These are phyloP conservation scores for Atta cephalotes DNA, from an alignment of 1,140 invertebrate genomes.

Conservation along the genomic window DNA sequence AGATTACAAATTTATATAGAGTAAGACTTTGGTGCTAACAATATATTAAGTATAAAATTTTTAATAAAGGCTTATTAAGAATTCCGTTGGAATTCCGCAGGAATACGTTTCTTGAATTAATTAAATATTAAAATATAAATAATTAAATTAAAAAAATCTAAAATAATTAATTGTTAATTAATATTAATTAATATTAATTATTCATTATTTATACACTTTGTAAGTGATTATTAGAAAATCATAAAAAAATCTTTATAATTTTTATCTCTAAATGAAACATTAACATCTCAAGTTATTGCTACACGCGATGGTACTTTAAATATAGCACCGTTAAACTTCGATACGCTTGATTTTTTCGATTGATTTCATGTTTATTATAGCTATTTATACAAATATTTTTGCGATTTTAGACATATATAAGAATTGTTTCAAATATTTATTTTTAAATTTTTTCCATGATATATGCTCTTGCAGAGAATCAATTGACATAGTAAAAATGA, in stretches of 20 bases:
- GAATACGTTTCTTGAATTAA: conserved; percentile 3
- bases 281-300: not conserved
- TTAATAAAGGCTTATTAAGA: not conserved
- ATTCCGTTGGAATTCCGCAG: not conserved
- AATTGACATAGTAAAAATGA: conserved; percentile 5
- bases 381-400: conserved; percentile 24
- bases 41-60: not conserved
- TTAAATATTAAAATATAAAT: too few relatives aligned
- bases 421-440: conserved; percentile 15
- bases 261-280: not conserved
- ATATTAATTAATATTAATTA: conserved; percentile 27
- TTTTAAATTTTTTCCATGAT: not conserved
- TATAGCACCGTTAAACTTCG: not conserved
- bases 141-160: too few relatives aligned
- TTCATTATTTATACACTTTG: not conserved
- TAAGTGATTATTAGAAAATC: not conserved
- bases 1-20: not conserved
- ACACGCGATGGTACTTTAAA: conserved; percentile 32
- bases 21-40: not conserved
- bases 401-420: not conserved
- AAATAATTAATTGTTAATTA: not conserved
- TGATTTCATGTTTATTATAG: not conserved
- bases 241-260: not conserved
- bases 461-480: not conserved
- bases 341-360: conserved; percentile 16